Base-by-base conservation (phyloP, 2,113 vertebrate species). In the Maccullochella peelii region DNA sequence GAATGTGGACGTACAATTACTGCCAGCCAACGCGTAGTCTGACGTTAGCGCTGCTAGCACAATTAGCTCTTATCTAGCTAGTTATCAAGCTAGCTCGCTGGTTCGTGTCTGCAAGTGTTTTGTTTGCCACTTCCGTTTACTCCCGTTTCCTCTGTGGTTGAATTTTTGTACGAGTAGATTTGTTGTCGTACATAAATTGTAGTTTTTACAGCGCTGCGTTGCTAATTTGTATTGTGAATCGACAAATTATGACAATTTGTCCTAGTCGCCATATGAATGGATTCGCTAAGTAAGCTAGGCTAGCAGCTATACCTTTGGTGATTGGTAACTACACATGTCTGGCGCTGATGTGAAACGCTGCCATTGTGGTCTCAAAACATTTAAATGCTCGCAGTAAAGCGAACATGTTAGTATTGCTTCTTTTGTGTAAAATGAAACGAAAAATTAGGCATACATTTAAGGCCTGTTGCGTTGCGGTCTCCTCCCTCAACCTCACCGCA, bases 81-180 rank as follows among this genome's bases (percentile, higher is more conserved):
- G 77, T 42, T 75, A 61, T 80, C 77, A 61, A 55, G 88, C 80
- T 91, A 90, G 73, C 88, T 81, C 66, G 81, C n/a, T 73, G 44
- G 14, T 80, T 59, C 42, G 36, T 58, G 71, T 63, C 42, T 82
- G 76, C 66, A 38, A 89, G 33, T 92, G 84, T 91, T 92, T 89
- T 88, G 86, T 87, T 91, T 90, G 75, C 73, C 79, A 87, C 88
- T 93, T 91, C 85, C 85, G 82, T 89, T 84, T 54, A 55, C 69
- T 75, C 50, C 21, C 61, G 38, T 82, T 36, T 84, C 16, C 33
- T 76, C 15, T 27, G 9, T 23, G 73, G 4, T 33, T 33, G 1
- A 15, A 4, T 18, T 49, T 49, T 18, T 38, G 8, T 21, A 55
- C 5, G 2, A 23, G 3, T 23, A 6, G 5, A 25, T 23, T 58